Evolutionary conservation across 1,140 invertebrate species (phyloP), one percentile per base, ranked within the genome.

Genomic region (Akabosia matsudoensis): DNA sequence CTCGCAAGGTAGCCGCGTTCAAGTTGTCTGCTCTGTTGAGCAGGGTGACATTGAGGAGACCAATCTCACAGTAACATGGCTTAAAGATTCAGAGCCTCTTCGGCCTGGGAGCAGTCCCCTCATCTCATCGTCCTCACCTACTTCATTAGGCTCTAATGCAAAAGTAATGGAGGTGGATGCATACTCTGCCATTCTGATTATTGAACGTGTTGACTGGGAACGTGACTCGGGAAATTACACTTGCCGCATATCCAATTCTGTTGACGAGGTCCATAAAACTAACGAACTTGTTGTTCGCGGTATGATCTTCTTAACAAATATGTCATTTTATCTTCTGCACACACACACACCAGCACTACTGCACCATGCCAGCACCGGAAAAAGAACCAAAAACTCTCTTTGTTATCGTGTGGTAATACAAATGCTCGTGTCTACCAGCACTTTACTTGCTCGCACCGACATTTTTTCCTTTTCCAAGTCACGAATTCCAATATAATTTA

Each of bases 1-100:
- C 77, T 85, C 87, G 77, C 86, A 86, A 79, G 88, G 88, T 14
- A 83, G 85, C 31, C 83, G 87, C 73, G 85, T 88, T 18, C 86
- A 87, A 81, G 87, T 91, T 45, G 88, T 90, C 22, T 92, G 91
- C 84, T 88, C 87, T 1, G 89, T 91, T 26, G 89, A 88, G 82
- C 87, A 89, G 81, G 91, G 91, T 33, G 90, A 92, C 82, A 74
- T 77, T 56, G 76, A 77, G 34, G 70, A 77, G 37, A 74, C 76
- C 37, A 77, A 77, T 77, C 84, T 90, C 82, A 86, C 85, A 80
- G 86, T 91, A 78, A 84, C 85, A 26, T 91, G 90, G 90, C 85
- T 88, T 70, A 88, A 89, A 83, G 87, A 90, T 82, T 85, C 85
- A 26, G 75, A 83, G 83, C 82, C 83, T 45, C 81, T 86, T 10